These are phyloP conservation scores for Penaeus chinensis DNA, from an alignment of 1,140 invertebrate genomes.

Conservation along the genomic window DNA sequence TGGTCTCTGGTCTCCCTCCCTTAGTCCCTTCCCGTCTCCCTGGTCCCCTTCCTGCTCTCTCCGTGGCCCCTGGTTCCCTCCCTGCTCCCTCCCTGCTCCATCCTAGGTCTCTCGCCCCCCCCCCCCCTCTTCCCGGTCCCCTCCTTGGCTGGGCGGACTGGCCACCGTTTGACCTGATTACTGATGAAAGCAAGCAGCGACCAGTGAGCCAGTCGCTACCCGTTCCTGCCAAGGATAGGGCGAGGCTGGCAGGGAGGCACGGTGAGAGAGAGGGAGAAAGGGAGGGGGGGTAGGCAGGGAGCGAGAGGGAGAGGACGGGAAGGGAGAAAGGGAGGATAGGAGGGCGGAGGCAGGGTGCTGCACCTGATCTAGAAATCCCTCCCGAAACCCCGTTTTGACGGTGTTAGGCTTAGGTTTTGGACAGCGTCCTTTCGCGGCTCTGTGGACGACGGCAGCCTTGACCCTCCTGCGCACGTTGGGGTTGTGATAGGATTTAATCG, in stretches of 20 bases:
- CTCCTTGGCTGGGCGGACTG: too few species aligned
- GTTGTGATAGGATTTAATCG: too few species aligned
- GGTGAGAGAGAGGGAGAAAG: not conserved
- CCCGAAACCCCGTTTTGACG: too few species aligned
- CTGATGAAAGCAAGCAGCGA: not conserved
- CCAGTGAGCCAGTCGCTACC: too few species aligned
- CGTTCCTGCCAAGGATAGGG: not conserved
- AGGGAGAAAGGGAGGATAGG: not conserved
- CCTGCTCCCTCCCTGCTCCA: not conserved
- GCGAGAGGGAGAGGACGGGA: not conserved
- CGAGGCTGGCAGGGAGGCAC: not conserved
- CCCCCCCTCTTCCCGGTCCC: not conserved
- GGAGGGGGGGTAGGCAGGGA: not conserved
- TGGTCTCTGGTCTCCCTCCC: not conserved
- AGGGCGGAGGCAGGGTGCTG: conserved; percentile 1
- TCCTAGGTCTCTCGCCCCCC: not conserved
- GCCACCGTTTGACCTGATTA: too few species aligned
- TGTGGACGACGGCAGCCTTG: too few species aligned
- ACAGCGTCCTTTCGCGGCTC: too few species aligned
- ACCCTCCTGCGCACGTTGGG: too few species aligned
- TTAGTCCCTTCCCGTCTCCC: not conserved
- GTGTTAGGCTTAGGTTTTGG: too few species aligned
- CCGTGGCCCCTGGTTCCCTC: not conserved
- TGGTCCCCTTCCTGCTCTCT: not conserved
- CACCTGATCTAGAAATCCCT: too few species aligned